Evolutionary conservation across 2,797 vertebrate species (phyloP).

Genomic region (Onychomys leucogaster): DNA sequence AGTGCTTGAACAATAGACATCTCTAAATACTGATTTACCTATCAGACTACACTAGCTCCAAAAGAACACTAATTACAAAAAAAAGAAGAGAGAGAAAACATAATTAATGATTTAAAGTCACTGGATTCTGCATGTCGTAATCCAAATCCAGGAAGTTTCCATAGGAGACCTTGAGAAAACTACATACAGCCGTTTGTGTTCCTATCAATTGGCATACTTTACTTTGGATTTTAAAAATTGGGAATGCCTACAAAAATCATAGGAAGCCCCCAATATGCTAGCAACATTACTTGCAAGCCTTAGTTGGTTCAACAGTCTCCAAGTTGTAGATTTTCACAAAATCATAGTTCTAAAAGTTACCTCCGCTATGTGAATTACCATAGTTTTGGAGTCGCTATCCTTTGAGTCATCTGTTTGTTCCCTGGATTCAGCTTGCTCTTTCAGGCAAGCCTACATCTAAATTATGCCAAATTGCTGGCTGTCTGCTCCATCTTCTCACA

Average conservation of each 20-base stretch:
- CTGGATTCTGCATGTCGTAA: conserved; percentile 40
- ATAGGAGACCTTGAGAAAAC: conserved; percentile 30
- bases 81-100: neutral
- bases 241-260: conserved; percentile 13
- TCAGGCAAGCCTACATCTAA: neutral
- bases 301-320: neutral
- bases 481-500: neutral
- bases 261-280: neutral
- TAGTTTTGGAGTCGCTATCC: neutral
- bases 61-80: conserved; percentile 63
- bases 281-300: conserved; percentile 10
- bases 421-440: neutral
- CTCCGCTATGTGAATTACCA: neutral
- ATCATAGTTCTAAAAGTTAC: neutral
- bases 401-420: neutral
- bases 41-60: conserved; percentile 62
- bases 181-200: neutral
- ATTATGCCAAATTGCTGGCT: conserved; percentile 16
- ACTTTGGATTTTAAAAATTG: conserved; percentile 11
- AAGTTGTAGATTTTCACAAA: conserved; percentile 34
- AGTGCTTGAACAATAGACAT: conserved; percentile 9
- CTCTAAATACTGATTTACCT: conserved; percentile 68
- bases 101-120: neutral
- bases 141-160: conserved; percentile 29
- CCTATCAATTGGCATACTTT: neutral